Evolutionary conservation across 2,113 vertebrate species (phyloP), one percentile per base, ranked within the genome.

Genomic region (Connochaetes taurinus): DNA sequence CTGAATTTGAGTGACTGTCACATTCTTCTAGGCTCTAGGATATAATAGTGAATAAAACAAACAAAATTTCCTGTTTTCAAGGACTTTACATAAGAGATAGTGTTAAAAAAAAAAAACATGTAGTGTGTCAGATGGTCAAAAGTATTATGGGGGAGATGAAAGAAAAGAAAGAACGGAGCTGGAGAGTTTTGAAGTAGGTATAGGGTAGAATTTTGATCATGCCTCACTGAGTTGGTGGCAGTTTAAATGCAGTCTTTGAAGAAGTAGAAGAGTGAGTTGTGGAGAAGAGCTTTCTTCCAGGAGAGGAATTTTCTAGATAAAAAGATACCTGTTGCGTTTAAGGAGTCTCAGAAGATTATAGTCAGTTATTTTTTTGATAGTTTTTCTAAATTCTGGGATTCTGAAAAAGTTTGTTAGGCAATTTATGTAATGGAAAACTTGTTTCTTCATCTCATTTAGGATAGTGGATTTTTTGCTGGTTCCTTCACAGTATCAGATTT

Each of bases 371-470:
- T 93, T 74, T 87, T 95, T n/a, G 86, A 64, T 87, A 92, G 60
- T 17, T 88, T 97, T 93, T 82, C 36, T 93, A 25, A 89, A 88
- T 87, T 88, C 29, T 95, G 52, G 36, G n/a, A 67, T 86, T 96
- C 64, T 95, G 29, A 58, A 81, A n/a, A 91, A 82, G 11, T 8
- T 36, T 36, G 0, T 47, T 71, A 87, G 21, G 74, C 88, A 82
- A 67, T 58, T n/a, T 85, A 27, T 52, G 21, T 93, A 78, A 91
- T 78, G 29, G 29, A 84, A 83, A 93, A 40, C 31, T 58, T 83
- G 55, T 97, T 93, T 87, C 27, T 76, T 95, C 23, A 64, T 60
- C 23, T 82, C 12, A 85, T 87, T 95, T 86, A 43, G 27, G 15
- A 13, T 40, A 40, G 45, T 67, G n/a, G 19, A 25, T 53, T 90